phyloP scores from a whole-genome alignment of 1,140 invertebrate genomes.

The Andrena cerasifolii region DNA sequence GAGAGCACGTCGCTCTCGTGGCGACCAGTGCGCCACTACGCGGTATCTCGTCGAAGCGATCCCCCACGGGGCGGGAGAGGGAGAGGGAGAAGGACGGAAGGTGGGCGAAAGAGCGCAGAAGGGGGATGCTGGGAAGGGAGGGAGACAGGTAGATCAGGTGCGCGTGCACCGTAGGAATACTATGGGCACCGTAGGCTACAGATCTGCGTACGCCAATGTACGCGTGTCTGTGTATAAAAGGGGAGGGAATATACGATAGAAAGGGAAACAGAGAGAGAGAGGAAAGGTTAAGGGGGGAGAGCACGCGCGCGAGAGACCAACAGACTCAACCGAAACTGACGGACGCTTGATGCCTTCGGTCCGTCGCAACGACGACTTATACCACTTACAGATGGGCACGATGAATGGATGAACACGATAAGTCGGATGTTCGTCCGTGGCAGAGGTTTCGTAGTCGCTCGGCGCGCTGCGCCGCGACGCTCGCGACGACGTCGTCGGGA shows the following conservation, averaged over 20 bases:
- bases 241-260: neutral
- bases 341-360: neutral
- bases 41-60: conserved; percentile 58
- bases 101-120: conserved; percentile 13
- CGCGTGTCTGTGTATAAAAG: neutral
- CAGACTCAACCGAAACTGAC: conserved; percentile 28
- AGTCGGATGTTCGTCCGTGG: conserved; percentile 32
- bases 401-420: conserved; percentile 1
- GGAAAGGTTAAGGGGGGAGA: conserved; percentile 1
- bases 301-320: conserved; percentile 14
- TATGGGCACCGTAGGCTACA: neutral
- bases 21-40: conserved; percentile 57
- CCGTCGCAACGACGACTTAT: neutral
- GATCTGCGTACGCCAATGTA: neutral
- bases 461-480: conserved; percentile 71
- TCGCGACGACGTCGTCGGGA: conserved; percentile 69
- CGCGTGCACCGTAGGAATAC: conserved; percentile 39
- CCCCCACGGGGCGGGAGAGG: conserved; percentile 36
- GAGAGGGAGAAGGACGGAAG: neutral
- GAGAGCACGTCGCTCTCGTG: conserved; percentile 58
- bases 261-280: conserved; percentile 15
- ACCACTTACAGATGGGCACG: neutral
- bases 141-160: conserved; percentile 41
- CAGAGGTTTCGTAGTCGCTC: conserved; percentile 68
- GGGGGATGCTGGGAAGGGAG: conserved; percentile 35